Percentiles rank a stretch among this genome's conserved stretches.
phyloP scores from a whole-genome alignment of 2,797 vertebrate genomes.

The Xiphorhynchus erythropygius region DNA sequence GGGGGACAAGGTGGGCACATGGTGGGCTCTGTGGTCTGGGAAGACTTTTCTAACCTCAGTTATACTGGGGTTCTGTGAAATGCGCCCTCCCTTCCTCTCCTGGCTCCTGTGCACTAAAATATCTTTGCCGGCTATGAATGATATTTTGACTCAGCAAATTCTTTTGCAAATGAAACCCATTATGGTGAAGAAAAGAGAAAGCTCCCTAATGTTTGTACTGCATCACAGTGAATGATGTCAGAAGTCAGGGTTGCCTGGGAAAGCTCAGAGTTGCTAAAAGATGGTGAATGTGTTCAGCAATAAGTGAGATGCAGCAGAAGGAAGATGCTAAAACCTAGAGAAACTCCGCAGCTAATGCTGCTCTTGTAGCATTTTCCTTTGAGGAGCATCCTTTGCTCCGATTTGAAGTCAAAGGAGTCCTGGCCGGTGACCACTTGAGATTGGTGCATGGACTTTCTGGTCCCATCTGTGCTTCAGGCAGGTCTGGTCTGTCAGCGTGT shows the following conservation, averaged over 20 bases:
- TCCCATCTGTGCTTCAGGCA: rapidly evolving
- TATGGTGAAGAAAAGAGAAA: not conserved
- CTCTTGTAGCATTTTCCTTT: not conserved
- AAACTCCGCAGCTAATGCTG: not conserved
- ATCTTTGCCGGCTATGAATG: not conserved
- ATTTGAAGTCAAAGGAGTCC: not conserved
- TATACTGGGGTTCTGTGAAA: not conserved
- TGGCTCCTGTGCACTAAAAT: not conserved
- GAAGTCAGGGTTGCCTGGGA: not conserved
- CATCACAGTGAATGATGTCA: not conserved
- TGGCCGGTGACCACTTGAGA: not conserved
- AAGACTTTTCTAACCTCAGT: not conserved
- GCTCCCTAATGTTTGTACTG: not conserved
- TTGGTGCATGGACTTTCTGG: too few species aligned
- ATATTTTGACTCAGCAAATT: not conserved
- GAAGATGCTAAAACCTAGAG: not conserved
- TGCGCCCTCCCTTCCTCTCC: not conserved
- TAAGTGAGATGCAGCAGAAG: not conserved
- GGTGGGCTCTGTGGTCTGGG: not conserved
- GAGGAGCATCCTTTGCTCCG: not conserved
- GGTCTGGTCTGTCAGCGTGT: not conserved
- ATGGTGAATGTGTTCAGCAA: not conserved
- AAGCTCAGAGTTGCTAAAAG: not conserved
- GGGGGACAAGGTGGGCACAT: not conserved
- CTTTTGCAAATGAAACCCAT: not conserved